These are phyloP conservation scores for Metopia argyrocephala DNA, from an alignment of 2,888 invertebrate genomes.

Conservation along the genomic window DNA sequence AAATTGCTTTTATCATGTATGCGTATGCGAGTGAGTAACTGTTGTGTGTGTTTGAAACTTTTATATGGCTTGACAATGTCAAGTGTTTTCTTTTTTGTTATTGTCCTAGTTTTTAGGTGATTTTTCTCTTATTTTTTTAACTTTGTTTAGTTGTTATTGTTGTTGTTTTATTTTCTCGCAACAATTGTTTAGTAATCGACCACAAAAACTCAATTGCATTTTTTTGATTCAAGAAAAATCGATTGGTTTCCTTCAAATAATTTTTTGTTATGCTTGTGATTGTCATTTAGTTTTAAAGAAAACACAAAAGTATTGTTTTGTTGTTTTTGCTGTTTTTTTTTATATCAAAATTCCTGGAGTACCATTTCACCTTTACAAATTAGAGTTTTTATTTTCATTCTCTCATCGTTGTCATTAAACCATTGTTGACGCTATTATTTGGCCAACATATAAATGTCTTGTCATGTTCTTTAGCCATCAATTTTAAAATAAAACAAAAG, in stretches of 20 bases:
- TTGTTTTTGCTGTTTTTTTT: too few species aligned
- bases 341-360: not conserved
- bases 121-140: slow-evolving; percentile 10
- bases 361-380: slow-evolving; percentile 20
- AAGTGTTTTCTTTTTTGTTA: slow-evolving; percentile 46
- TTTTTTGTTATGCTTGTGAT: not conserved
- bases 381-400: not conserved
- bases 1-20: slow-evolving; percentile 54
- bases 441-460: slow-evolving; percentile 7
- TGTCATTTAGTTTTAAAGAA: not conserved
- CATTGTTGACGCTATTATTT: not conserved
- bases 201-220: slow-evolving; percentile 55
- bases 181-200: slow-evolving; percentile 3
- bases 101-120: not conserved
- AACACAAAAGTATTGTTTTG: not conserved
- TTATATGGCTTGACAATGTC: slow-evolving; percentile 48
- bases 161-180: not conserved
- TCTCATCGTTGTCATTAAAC: not conserved
- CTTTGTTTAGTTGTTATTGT: not conserved
- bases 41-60: not conserved
- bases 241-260: slow-evolving; percentile 22
- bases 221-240: slow-evolving; percentile 40
- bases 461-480: not conserved
- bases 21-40: not conserved
- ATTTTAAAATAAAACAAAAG: not conserved